Evolutionary conservation across 2,113 vertebrate genomes (phyloP).

Genomic region (Neodon shergylaensis): DNA sequence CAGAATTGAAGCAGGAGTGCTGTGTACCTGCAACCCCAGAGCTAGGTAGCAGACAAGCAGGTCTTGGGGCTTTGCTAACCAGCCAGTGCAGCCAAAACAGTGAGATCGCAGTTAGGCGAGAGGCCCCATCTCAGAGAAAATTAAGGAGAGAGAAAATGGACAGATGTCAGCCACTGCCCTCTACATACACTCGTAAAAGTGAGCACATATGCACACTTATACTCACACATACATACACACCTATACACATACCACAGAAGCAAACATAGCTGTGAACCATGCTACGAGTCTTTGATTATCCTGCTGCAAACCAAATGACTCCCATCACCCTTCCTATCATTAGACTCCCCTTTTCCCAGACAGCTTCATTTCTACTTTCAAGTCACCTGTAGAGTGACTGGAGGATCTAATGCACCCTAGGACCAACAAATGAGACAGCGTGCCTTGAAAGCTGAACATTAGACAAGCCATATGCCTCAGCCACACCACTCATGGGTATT

Average conservation of each 20-base stretch:
- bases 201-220: neutral
- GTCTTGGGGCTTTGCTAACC: neutral
- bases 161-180: neutral
- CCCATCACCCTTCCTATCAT: neutral
- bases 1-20: neutral
- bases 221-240: neutral
- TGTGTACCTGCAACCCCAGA: neutral
- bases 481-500: neutral
- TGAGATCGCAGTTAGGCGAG: no score
- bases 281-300: neutral
- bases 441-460: neutral
- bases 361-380: neutral
- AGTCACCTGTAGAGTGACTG: neutral
- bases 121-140: neutral
- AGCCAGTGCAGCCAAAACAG: neutral
- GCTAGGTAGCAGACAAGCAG: neutral
- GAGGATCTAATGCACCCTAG: neutral
- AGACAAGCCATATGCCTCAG: neutral
- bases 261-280: neutral
- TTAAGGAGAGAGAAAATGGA: neutral
- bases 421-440: neutral
- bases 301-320: neutral
- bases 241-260: neutral
- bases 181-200: neutral
- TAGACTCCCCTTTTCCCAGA: neutral